Evolutionary conservation across 2,888 invertebrate genomes (phyloP), one percentile per base, ranked within the genome.

Genomic region (Bibio marci): DNA sequence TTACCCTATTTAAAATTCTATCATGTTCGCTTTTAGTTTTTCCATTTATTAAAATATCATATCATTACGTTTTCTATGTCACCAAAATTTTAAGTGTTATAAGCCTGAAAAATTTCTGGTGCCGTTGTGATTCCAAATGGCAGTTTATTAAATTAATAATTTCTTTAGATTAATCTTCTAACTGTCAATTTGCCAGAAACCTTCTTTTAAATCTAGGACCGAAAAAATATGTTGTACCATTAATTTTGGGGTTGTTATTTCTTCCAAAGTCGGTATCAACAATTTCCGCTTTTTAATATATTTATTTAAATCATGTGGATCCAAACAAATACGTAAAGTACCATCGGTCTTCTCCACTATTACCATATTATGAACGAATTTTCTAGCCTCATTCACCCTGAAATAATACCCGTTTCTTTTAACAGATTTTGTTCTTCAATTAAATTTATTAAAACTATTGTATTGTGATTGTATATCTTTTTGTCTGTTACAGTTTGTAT

Each of bases 51-150:
- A 51, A 41, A 25, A 56, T 38, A 41, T 56, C 54, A 48, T 58
- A 57, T 42, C 10, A 50, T 37, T 10, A 55, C 50, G 5, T 52
- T 50, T 13, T 49, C 46, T 26, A 56, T 54, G 34, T 53, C 52
- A 18, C 51, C 54, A 45, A 56, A 57, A 17, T 50, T 46, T 17
- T 43, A 44, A 19, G 48, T 45, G 43, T 52, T 54, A 38, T 46
- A 47, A 25, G 45, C 44, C 41, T 57, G 53, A 45, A 56, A 56
- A 12, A 54, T 50, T 47, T 55, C 57, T 4, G 54, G 49, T 4
- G 53, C 50, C 3, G 46, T 42, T 11, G 47, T 50, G 6, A 57
- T 18, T 1, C 55, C 56, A 49, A 56, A 57, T 3, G 56, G 51
- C 26, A 55, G 22, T 18, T 54, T 46, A 28, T 43, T 40, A 45